Conservation (phyloP, 2,888 invertebrate species). For the Drosophila colorata region DNA sequence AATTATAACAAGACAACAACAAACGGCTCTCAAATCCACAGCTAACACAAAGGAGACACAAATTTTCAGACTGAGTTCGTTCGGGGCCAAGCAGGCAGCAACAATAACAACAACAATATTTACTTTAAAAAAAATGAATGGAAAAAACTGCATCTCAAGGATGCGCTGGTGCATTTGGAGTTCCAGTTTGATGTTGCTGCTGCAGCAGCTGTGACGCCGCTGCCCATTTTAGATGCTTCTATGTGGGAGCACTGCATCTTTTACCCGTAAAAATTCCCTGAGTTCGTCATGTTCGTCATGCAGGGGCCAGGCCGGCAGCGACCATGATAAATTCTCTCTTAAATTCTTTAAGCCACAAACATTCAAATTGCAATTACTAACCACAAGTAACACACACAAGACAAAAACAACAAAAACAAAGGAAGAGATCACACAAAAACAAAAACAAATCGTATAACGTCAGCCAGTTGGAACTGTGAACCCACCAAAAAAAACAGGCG, state of each 20-base stretch:
- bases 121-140: constrained; percentile 1
- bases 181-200: not conserved
- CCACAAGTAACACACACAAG: not conserved
- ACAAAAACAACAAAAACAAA: not conserved
- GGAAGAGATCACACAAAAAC: too few species aligned
- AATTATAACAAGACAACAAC: too few species aligned
- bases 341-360: constrained; percentile 15
- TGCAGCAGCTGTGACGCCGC: constrained; percentile 6
- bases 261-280: constrained; percentile 12
- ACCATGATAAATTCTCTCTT: constrained; percentile 19
- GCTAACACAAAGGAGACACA: constrained; percentile 9
- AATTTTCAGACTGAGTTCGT: constrained; percentile 39
- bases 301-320: constrained; percentile 27
- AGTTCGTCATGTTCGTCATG: constrained; percentile 40
- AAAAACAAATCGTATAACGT: constrained; percentile 36
- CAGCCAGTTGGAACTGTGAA: constrained; percentile 38
- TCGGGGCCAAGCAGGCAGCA: constrained; percentile 15
- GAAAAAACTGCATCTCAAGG: not conserved
- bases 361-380: constrained; percentile 12
- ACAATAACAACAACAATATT: constrained; percentile 10
- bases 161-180: constrained; percentile 4
- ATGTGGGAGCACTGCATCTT: constrained; percentile 3
- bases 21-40: constrained; percentile 4
- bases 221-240: constrained; percentile 1
- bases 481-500: constrained; percentile 56